A percentile compares a stretch with the other conserved stretches of the same genome.
These are phyloP conservation scores for Galeopsomyia nigrocyanea DNA, from an alignment of 2,888 invertebrate genomes.

Conservation along the genomic window DNA sequence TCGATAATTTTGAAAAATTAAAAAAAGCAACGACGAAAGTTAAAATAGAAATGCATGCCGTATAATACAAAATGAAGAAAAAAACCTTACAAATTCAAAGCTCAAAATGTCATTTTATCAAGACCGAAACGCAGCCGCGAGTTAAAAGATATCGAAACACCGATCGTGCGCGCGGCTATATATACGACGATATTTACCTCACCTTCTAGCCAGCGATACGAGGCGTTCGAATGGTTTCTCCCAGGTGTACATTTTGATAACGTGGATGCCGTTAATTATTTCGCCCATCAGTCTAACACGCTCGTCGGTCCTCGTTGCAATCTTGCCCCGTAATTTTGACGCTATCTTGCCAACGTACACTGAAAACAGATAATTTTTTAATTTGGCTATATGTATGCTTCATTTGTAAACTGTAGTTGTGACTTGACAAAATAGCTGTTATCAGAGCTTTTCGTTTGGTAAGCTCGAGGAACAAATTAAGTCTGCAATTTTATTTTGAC, in stretches of 20 bases:
- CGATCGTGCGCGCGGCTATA: neutral
- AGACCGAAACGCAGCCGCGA: neutral
- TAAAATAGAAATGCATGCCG: too few relatives aligned
- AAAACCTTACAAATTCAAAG: too few relatives aligned
- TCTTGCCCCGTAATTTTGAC: conserved; percentile 68
- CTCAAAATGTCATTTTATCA: too few relatives aligned
- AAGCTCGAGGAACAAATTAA: too few relatives aligned
- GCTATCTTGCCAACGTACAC: conserved; percentile 70
- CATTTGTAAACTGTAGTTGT: neutral
- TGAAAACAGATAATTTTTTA: conserved; percentile 49
- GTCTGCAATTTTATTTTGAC: too few relatives aligned
- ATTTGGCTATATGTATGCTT: neutral
- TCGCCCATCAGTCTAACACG: conserved; percentile 87
- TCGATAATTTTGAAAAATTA: neutral
- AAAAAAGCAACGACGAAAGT: neutral
- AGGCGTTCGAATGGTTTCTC: conserved; percentile 82
- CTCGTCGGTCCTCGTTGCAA: conserved; percentile 75
- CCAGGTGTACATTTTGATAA: conserved; percentile 92
- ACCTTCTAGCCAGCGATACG: conserved; percentile 79
- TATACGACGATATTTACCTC: conserved; percentile 54
- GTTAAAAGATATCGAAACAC: neutral
- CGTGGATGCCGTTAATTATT: conserved; percentile 82
- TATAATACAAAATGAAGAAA: neutral
- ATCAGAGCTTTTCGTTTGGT: too few relatives aligned
- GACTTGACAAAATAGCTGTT: too few relatives aligned